Conservation (phyloP, 23 tunicate genomes). For the Pegea sp. region DNA sequence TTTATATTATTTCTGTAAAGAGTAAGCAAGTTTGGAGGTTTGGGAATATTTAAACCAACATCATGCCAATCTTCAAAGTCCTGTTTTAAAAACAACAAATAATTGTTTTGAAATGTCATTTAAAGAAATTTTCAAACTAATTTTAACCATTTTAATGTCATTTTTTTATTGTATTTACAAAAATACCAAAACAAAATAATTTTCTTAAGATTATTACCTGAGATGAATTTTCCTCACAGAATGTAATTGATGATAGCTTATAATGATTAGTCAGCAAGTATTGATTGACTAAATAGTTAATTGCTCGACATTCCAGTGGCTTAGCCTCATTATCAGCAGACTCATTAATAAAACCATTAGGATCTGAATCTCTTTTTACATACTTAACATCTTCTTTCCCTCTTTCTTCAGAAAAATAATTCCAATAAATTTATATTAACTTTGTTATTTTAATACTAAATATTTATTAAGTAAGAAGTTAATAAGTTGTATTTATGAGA, state of each 20-base stretch:
- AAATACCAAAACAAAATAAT: too few species aligned
- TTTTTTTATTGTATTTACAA: too few species aligned
- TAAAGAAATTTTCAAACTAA: not conserved
- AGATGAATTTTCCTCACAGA: conserved; percentile 65
- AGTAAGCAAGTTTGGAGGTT: conserved; percentile 49
- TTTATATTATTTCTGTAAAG: conserved; percentile 29
- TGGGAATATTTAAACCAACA: conserved; percentile 74
- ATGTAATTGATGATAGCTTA: conserved; percentile 59
- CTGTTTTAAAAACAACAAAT: conserved; percentile 4
- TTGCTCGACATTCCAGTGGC: conserved; percentile 41
- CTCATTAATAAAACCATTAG: not conserved
- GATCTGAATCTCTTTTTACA: not conserved
- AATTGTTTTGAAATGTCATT: not conserved
- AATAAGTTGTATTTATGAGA: too few species aligned
- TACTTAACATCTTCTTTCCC: too few species aligned
- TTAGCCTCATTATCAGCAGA: conserved; percentile 4
- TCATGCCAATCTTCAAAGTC: conserved; percentile 97
- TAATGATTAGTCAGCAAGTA: conserved; percentile 41
- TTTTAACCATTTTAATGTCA: not conserved
- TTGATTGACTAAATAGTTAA: conserved; percentile 61
- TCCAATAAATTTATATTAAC: too few species aligned
- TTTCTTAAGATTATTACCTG: conserved; percentile 14
- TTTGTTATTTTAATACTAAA: too few species aligned
- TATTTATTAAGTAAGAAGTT: too few species aligned
- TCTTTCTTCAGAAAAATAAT: conserved; percentile 11